A percentile compares a stretch with the other conserved stretches of the same genome.
Conservation (phyloP, 2,888 invertebrate genomes). For the Myathropa florea region DNA sequence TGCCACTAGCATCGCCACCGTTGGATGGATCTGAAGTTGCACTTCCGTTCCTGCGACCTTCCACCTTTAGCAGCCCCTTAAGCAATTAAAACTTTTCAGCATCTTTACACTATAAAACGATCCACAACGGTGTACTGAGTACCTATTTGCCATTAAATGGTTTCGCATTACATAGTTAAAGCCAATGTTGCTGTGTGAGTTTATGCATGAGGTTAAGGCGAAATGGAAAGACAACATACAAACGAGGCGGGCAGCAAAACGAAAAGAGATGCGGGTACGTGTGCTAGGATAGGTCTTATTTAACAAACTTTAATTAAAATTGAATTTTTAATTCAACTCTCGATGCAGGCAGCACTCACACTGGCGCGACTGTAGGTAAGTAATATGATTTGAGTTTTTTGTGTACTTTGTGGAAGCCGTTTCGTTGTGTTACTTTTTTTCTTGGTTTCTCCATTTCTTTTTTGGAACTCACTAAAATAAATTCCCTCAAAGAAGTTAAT, state of each 20-base stretch:
- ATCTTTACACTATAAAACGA: constrained; percentile 56
- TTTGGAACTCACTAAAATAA: constrained; percentile 46
- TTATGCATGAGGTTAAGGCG: constrained; percentile 41
- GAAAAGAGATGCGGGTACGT: constrained; percentile 45
- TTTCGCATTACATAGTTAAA: constrained; percentile 64
- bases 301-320: constrained; percentile 71
- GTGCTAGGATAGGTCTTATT: constrained; percentile 56
- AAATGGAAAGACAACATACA: constrained; percentile 25
- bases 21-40: constrained; percentile 27
- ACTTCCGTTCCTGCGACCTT: background rate
- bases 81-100: constrained; percentile 66
- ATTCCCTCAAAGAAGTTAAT: constrained; percentile 66
- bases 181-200: constrained; percentile 31
- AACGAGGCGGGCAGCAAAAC: constrained; percentile 7
- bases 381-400: constrained; percentile 60
- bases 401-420: constrained; percentile 28
- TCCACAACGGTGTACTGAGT: constrained; percentile 66
- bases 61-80: constrained; percentile 22
- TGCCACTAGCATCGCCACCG: constrained; percentile 16
- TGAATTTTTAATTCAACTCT: constrained; percentile 69
- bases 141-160: constrained; percentile 69
- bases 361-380: constrained; percentile 21
- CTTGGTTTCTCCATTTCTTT: background rate
- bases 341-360: constrained; percentile 30
- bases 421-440: constrained; percentile 14